Conservation (phyloP, 2,113 vertebrate species). For the Thryonomys swinderianus region DNA sequence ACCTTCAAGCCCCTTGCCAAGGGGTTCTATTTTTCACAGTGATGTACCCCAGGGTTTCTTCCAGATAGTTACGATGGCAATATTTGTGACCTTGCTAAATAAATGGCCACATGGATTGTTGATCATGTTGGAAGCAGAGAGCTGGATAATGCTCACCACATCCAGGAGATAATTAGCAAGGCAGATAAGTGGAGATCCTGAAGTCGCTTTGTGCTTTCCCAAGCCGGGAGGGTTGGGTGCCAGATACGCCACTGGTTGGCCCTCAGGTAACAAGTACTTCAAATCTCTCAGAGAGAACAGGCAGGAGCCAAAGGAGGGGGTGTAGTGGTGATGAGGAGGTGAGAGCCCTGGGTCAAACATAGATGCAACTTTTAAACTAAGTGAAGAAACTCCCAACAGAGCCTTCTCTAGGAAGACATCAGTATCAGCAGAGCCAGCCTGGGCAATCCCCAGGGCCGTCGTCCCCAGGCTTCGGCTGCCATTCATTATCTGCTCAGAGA, state of each 20-base stretch:
- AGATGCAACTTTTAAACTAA: background rate
- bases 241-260: background rate
- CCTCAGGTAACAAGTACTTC: background rate
- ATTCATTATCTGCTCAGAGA: background rate
- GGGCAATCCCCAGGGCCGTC: background rate
- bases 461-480: background rate
- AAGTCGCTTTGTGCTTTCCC: background rate
- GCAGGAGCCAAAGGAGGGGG: background rate
- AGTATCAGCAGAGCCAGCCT: background rate
- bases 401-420: background rate
- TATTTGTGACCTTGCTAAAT: conserved; percentile 65
- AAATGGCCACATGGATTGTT: conserved; percentile 61
- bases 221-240: background rate
- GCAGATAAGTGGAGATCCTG: background rate
- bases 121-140: conserved; percentile 57
- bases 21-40: background rate
- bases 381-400: background rate
- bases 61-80: conserved; percentile 5
- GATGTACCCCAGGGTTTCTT: conserved; percentile 46
- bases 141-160: background rate
- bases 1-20: background rate
- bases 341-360: background rate
- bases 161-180: conserved; percentile 35
- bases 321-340: background rate
- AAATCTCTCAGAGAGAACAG: background rate